Conservation (phyloP, 2,888 invertebrate genomes). For the Drosophila atroscutellata region DNA sequence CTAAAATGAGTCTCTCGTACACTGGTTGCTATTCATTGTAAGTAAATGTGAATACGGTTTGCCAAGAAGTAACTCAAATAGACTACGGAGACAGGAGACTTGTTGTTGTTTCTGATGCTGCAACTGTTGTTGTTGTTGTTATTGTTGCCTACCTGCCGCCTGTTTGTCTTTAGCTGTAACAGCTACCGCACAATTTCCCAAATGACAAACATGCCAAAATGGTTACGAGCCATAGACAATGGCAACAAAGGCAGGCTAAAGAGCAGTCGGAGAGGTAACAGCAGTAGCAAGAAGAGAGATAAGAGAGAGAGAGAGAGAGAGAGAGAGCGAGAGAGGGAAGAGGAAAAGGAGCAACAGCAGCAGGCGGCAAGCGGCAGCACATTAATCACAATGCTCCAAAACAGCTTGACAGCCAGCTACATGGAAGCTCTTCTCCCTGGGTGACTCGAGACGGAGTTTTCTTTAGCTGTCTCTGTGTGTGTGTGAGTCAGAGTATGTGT, state of each 20-base stretch:
- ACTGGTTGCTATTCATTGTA: conserved; percentile 27
- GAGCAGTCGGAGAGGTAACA: conserved; percentile 30
- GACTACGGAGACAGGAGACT: conserved; percentile 23
- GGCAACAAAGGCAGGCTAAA: conserved; percentile 53
- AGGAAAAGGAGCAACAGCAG: conserved; percentile 27
- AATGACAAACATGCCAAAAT: conserved; percentile 82
- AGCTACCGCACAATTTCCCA: conserved; percentile 81
- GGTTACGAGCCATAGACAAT: conserved; percentile 73
- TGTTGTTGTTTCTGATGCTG: conserved; percentile 1
- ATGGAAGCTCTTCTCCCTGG: conserved; percentile 69
- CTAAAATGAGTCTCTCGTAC: conserved; percentile 4
- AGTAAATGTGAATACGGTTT: conserved; percentile 40
- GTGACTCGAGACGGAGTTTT: conserved; percentile 52
- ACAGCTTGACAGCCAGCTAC: conserved; percentile 79
- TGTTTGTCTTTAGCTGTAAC: conserved; percentile 76
- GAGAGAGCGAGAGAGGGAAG: neutral
- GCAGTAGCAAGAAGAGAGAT: conserved; percentile 16
- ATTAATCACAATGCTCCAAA: conserved; percentile 80
- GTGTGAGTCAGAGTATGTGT: conserved; percentile 12
- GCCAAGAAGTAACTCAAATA: conserved; percentile 40
- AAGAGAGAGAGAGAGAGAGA: neutral
- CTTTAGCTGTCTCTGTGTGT: conserved; percentile 22
- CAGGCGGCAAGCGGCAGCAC: conserved; percentile 63
- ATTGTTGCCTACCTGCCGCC: conserved; percentile 65
- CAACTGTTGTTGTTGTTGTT: conserved; percentile 7